These are phyloP conservation scores for Eupeodes corollae DNA, from an alignment of 1,140 invertebrate species.

Conservation along the genomic window DNA sequence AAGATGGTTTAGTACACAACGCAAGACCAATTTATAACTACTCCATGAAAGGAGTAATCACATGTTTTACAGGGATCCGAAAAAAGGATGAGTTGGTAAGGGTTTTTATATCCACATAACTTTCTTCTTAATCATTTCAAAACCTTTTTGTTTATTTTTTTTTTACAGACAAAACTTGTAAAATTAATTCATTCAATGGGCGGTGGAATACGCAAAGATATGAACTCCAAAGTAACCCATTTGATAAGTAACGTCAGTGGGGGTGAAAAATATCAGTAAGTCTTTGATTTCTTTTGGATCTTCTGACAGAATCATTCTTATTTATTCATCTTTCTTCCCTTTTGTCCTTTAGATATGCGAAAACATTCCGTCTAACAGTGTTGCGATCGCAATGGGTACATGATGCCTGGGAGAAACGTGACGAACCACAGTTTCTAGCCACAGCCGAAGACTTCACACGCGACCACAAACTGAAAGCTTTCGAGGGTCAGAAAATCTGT, in stretches of 20 bases:
- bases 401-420: conserved; percentile 66
- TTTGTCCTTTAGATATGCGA: conserved; percentile 68
- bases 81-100: conserved; percentile 76
- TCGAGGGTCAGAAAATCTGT: conserved; percentile 73
- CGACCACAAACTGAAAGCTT: conserved; percentile 71
- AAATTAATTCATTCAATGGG: conserved; percentile 88
- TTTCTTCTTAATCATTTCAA: conserved; percentile 8
- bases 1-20: conserved; percentile 55
- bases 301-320: neutral
- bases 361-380: conserved; percentile 77
- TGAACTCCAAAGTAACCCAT: conserved; percentile 79
- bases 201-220: conserved; percentile 81
- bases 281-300: conserved; percentile 1
- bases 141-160: conserved; percentile 4
- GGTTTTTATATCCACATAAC: conserved; percentile 7
- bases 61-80: conserved; percentile 83
- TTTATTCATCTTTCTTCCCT: neutral
- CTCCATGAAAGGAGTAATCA: conserved; percentile 71
- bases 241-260: conserved; percentile 76
- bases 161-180: conserved; percentile 63
- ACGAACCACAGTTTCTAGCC: conserved; percentile 55
- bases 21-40: conserved; percentile 73
- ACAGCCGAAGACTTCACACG: conserved; percentile 55
- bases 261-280: conserved; percentile 70
- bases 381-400: conserved; percentile 80